Base-by-base conservation (phyloP, 1,140 invertebrate genomes). In the Stegodyphus dumicola region DNA sequence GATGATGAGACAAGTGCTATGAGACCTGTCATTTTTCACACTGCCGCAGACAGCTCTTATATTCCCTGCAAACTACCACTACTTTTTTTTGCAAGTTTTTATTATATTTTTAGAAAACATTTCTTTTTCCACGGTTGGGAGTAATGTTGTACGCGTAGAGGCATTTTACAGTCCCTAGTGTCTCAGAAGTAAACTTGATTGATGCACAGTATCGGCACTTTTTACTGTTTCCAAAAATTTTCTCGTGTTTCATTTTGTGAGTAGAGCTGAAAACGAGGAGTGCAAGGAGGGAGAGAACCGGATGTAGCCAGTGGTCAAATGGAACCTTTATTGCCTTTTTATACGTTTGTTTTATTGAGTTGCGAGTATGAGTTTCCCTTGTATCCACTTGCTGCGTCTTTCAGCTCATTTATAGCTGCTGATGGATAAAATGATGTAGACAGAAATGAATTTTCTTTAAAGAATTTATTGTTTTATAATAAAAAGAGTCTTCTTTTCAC, bases 311-410 rank as follows among this genome's bases (percentile, higher is more conserved):
- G 15, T 69, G 66, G 66, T 69, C 15, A 71, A 71, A 71, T 71
- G 53, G 49, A 18, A 48, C 60, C 70, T 83, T 83, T 83, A 83
- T 75, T 74, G 80, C 71, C 51, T 65, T 83, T 83, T 83, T 83
- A 83, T 83, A 83, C 80, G 71, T 73, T 83, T 83, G 80, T 83
- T 83, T 83, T 80, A 80, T 74, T 67, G 69, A 49, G 80, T 73
- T 81, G 64, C 17, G 64, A 54, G 33, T 69, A 65, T 81, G 18
- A 56, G 52, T 15, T 77, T 77, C 6, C 33, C 5, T 18, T 74
- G 6, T 70, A 51, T 7, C 52, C 80, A 83, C 70, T 75, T 83
- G 80, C 80, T 75, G 80, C 60, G 56, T 75, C 75, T 79, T 1
- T 33, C 33, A 33, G 3, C 33, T 33, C 33, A 33, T 33, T 33